Evolutionary conservation across 2,113 vertebrate genomes (phyloP).

Genomic region (Laticauda colubrina): DNA sequence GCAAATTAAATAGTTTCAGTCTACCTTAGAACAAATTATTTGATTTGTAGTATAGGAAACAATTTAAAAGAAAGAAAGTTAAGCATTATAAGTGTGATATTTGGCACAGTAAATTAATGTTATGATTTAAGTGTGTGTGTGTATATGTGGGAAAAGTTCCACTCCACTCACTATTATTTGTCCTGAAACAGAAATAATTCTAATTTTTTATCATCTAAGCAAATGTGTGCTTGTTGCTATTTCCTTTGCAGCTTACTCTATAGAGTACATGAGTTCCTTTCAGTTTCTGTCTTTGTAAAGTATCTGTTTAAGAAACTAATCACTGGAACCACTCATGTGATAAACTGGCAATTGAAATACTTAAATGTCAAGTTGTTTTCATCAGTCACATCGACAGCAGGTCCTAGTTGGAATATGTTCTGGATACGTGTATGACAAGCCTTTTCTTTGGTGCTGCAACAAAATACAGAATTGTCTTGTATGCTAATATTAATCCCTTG

Average conservation of each 20-base stretch:
- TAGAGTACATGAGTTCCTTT: neutral
- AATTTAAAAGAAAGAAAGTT: no score
- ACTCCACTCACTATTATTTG: conserved; percentile 26
- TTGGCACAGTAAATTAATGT: neutral
- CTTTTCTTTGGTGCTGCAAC: conserved; percentile 48
- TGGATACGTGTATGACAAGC: conserved; percentile 53
- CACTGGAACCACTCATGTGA: conserved; percentile 62
- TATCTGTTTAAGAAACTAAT: conserved; percentile 61
- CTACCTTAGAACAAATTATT: neutral
- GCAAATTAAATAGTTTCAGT: neutral
- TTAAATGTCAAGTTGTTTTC: conserved; percentile 76
- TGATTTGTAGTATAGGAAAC: neutral
- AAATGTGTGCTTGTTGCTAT: conserved; percentile 32
- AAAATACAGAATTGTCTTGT: conserved; percentile 59
- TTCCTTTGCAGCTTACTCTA: conserved; percentile 30
- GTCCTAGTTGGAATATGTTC: conserved; percentile 61
- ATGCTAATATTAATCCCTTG: conserved; percentile 57
- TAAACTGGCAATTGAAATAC: conserved; percentile 67
- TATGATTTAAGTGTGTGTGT: neutral
- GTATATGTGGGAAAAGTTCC: neutral
- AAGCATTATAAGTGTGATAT: neutral
- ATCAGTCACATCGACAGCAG: conserved; percentile 62
- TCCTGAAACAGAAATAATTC: conserved; percentile 23
- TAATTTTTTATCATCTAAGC: neutral
- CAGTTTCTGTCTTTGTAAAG: conserved; percentile 52